Evolutionary conservation across 2,888 invertebrate genomes (phyloP).

Genomic region (Dryococelus australis): DNA sequence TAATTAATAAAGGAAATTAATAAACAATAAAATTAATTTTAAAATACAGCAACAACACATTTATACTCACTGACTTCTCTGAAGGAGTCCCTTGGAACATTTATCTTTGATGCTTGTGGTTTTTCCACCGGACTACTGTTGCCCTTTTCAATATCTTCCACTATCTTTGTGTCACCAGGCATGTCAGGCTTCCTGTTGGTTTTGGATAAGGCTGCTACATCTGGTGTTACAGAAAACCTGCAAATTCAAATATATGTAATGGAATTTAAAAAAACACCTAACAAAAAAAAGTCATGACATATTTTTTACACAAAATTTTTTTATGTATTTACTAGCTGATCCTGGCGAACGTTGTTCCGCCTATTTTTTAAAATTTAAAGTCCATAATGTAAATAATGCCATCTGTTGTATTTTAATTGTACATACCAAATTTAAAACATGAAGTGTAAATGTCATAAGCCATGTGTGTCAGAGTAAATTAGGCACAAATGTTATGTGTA

Average conservation of each 20-base stretch:
- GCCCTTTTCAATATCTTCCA: conserved; percentile 65
- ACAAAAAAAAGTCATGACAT: too few relatives aligned
- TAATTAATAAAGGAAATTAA: neutral
- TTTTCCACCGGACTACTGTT: conserved; percentile 37
- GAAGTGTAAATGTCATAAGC: too few relatives aligned
- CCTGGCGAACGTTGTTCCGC: too few relatives aligned
- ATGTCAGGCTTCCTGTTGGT: conserved; percentile 64
- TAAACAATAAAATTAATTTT: neutral
- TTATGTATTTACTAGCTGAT: too few relatives aligned
- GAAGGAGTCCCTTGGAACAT: conserved; percentile 54
- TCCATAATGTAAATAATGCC: too few relatives aligned
- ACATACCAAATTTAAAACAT: too few relatives aligned
- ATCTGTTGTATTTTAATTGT: too few relatives aligned
- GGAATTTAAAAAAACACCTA: too few relatives aligned
- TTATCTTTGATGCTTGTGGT: conserved; percentile 40
- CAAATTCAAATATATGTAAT: conserved; percentile 33
- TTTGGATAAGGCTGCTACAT: conserved; percentile 57
- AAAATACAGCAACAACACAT: neutral
- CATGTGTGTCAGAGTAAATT: too few relatives aligned
- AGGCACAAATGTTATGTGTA: too few relatives aligned
- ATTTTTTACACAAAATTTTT: too few relatives aligned
- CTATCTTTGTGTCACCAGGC: conserved; percentile 64
- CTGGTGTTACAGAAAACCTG: conserved; percentile 74
- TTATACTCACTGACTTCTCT: conserved; percentile 57
- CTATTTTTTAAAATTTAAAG: too few relatives aligned